Evolutionary conservation across 2,888 invertebrate species (phyloP).

Genomic region (Trilocha varians): DNA sequence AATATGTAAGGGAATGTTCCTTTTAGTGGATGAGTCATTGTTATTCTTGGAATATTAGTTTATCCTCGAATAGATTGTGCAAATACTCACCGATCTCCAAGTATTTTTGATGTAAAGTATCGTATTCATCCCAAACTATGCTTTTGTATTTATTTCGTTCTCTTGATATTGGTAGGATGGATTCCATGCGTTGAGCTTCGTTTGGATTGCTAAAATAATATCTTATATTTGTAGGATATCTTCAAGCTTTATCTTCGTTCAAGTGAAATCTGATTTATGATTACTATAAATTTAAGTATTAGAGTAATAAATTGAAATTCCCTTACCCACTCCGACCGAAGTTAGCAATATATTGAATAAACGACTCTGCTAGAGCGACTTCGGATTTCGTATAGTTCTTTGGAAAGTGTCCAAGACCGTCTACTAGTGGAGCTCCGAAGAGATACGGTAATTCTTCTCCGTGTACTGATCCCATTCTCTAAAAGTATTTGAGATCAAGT

Average conservation of each 20-base stretch:
- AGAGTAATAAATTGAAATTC: background rate
- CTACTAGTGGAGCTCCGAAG: conserved; percentile 91
- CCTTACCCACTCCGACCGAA: conserved; percentile 92
- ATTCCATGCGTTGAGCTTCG: conserved; percentile 86
- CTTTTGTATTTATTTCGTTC: conserved; percentile 89
- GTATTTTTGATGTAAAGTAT: conserved; percentile 93
- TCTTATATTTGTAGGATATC: conserved; percentile 7
- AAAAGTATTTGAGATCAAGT: conserved; percentile 15
- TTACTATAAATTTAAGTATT: background rate
- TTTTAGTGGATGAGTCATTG: background rate
- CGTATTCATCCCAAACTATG: conserved; percentile 93
- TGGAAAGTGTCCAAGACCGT: conserved; percentile 86
- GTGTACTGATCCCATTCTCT: conserved; percentile 93
- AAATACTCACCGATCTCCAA: conserved; percentile 87
- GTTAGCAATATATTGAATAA: conserved; percentile 91
- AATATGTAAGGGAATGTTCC: background rate
- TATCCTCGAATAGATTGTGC: background rate
- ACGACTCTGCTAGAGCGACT: conserved; percentile 87
- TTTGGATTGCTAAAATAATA: conserved; percentile 81
- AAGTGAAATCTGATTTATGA: too few relatives aligned
- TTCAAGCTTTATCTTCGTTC: too few relatives aligned
- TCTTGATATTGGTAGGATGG: conserved; percentile 83
- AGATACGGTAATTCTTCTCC: conserved; percentile 93
- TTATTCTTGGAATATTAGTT: background rate
- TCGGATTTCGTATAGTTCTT: conserved; percentile 92